A percentile compares a stretch with the other conserved stretches of the same genome.
Conservation (phyloP, 2,888 invertebrate genomes). For the Nephrocerus scutellatus region DNA sequence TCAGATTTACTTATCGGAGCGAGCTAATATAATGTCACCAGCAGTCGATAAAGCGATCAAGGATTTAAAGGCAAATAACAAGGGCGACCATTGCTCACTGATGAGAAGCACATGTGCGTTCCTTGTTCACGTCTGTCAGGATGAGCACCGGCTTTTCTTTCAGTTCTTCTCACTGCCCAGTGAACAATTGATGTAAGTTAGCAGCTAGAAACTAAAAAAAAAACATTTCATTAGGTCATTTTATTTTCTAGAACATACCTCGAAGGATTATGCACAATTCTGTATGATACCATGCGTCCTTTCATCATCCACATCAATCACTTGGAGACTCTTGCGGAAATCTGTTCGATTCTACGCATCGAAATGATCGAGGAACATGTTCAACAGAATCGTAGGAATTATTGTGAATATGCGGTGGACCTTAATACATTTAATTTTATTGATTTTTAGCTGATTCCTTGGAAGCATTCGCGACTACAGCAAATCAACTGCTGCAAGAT, state of each 20-base stretch:
- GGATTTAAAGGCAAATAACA: constrained; percentile 57
- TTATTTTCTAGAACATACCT: constrained; percentile 60
- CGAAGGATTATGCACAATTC: constrained; percentile 73
- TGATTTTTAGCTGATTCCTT: constrained; percentile 57
- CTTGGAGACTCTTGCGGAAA: constrained; percentile 92
- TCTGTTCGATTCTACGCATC: constrained; percentile 84
- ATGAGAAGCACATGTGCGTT: constrained; percentile 84
- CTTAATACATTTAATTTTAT: not conserved
- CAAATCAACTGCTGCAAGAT: constrained; percentile 81
- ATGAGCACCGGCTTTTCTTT: constrained; percentile 84
- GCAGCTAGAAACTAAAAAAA: not conserved
- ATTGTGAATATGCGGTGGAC: not conserved
- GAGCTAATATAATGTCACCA: constrained; percentile 61
- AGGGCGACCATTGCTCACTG: constrained; percentile 73
- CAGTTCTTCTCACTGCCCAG: constrained; percentile 78
- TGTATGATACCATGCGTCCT: constrained; percentile 90
- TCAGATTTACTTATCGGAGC: constrained; percentile 70
- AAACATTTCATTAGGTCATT: not conserved
- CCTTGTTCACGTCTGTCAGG: constrained; percentile 86
- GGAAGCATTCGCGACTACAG: constrained; percentile 67
- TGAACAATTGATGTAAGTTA: constrained; percentile 56
- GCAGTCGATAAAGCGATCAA: constrained; percentile 64
- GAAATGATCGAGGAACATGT: constrained; percentile 92
- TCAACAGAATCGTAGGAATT: constrained; percentile 64
- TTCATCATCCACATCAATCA: constrained; percentile 95